Evolutionary conservation across 2,888 invertebrate species (phyloP).

Genomic region (Meghimatium bilineatum): DNA sequence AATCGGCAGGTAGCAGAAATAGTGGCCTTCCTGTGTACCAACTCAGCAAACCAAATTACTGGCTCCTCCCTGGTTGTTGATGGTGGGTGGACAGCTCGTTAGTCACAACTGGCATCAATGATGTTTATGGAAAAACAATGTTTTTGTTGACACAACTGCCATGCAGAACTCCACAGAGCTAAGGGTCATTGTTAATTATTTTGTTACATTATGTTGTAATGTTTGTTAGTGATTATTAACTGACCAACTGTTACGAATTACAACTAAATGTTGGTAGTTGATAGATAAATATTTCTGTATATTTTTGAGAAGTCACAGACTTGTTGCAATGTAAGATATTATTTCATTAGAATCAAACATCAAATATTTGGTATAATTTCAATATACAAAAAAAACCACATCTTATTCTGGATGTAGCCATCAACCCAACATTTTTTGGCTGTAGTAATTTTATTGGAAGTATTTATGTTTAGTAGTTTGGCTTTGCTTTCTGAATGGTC

Average conservation of each 20-base stretch:
- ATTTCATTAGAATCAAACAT: no score
- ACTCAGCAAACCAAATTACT: conserved; percentile 60
- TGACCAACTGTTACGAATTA: background rate
- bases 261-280: no score
- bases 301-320: no score
- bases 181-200: conserved; percentile 2
- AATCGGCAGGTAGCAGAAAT: conserved; percentile 51
- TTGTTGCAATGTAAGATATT: no score
- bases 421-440: no score
- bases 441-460: no score
- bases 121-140: background rate
- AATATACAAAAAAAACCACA: no score
- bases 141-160: background rate
- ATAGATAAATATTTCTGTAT: no score
- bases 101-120: background rate
- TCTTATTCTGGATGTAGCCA: no score
- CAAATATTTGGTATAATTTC: no score
- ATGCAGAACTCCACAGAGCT: conserved; percentile 15
- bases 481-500: no score
- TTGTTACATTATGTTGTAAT: background rate
- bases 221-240: background rate
- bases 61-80: conserved; percentile 60
- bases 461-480: no score
- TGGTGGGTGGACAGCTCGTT: conserved; percentile 60
- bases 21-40: conserved; percentile 57